phyloP scores from a whole-genome alignment of 1,140 invertebrate genomes.

The Fopius arisanus region DNA sequence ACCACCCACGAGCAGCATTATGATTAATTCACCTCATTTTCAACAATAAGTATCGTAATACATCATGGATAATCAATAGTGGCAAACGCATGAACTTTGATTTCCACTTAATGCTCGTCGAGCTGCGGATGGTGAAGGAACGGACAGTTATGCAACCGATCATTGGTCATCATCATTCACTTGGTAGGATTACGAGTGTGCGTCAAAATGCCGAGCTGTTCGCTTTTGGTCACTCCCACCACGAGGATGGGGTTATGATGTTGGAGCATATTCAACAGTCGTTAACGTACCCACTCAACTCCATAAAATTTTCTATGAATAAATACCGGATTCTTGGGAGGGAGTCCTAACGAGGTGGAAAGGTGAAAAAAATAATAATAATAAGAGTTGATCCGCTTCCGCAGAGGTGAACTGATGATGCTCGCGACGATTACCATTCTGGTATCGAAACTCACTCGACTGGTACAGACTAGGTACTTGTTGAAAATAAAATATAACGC shows the following conservation, averaged over 20 bases:
- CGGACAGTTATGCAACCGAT: constrained; percentile 28
- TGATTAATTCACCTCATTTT: constrained; percentile 34
- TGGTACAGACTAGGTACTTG: constrained; percentile 16
- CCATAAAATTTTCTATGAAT: constrained; percentile 1
- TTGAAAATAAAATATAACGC: constrained; percentile 35
- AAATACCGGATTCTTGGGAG: background rate
- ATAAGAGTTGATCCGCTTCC: background rate
- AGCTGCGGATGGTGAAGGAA: constrained; percentile 4
- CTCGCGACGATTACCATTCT: background rate
- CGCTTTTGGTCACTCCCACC: background rate
- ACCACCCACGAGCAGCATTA: background rate
- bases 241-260: background rate
- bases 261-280: background rate
- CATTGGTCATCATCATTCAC: constrained; percentile 36
- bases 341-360: background rate
- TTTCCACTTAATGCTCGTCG: constrained; percentile 26
- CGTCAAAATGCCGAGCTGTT: constrained; percentile 16
- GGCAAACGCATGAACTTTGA: constrained; percentile 33
- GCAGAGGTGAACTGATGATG: background rate
- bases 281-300: constrained; percentile 3
- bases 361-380: background rate
- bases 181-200: background rate
- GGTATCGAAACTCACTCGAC: background rate
- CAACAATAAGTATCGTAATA: constrained; percentile 27
- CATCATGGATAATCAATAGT: constrained; percentile 35